A percentile compares a stretch with the other conserved stretches of the same genome.
Evolutionary conservation across 64 coral and sea anemone genomes (phyloP).

Genomic region (Astreopora myriophthalma): DNA sequence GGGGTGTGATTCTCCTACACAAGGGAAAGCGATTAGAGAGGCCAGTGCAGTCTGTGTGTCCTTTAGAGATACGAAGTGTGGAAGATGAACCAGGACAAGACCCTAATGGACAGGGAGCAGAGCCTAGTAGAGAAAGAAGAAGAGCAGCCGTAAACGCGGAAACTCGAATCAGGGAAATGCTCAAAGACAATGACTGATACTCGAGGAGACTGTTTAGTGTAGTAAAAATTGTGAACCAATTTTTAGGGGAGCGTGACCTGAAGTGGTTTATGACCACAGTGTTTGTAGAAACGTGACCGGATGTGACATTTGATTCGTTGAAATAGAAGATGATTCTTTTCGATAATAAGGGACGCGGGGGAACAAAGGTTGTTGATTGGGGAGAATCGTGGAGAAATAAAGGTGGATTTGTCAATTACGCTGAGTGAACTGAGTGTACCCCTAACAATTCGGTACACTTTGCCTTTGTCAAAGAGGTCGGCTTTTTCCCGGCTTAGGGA

Average conservation of each 20-base stretch:
- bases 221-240: no score
- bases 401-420: no score
- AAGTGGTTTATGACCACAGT: no score
- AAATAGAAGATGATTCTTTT: no score
- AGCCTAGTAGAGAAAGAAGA: background rate
- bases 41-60: background rate
- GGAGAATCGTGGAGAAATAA: no score
- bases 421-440: no score
- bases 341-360: no score
- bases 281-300: no score
- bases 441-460: no score
- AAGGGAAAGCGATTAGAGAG: background rate
- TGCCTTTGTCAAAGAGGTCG: no score
- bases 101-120: background rate
- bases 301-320: background rate
- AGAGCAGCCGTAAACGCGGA: background rate
- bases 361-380: no score
- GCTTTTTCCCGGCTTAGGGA: no score
- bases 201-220: background rate
- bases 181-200: background rate
- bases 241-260: background rate
- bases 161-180: background rate
- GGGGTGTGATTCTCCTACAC: background rate
- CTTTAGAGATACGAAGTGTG: background rate
- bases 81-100: background rate